Conservation (phyloP, 2,797 vertebrate genomes). For the Pelobates cultripes region DNA sequence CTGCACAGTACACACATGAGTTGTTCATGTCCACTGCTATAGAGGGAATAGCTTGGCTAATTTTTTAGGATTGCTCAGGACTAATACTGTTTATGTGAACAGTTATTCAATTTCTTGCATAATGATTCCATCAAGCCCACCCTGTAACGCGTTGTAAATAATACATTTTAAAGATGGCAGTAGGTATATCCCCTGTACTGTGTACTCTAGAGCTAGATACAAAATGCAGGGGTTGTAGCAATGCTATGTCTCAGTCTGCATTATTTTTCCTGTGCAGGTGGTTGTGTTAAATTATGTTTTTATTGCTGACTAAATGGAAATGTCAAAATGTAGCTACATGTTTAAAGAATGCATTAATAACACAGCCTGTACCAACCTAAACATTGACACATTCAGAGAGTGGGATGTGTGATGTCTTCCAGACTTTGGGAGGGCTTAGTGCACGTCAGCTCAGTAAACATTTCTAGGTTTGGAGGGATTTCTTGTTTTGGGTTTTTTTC, state of each 20-base stretch:
- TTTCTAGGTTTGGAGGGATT: no score
- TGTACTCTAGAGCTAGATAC: no score
- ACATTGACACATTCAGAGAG: background rate
- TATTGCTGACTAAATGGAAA: background rate
- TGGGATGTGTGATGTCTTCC: background rate
- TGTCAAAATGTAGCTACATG: background rate
- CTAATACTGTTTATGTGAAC: constrained; percentile 4
- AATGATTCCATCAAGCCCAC: no score
- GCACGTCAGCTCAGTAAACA: no score
- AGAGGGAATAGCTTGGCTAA: background rate
- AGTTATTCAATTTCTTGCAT: background rate
- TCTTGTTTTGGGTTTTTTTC: no score
- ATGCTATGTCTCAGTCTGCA: background rate
- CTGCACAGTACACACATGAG: no score
- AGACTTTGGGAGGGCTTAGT: no score
- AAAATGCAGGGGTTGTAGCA: background rate
- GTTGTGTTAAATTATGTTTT: background rate
- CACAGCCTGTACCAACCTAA: background rate
- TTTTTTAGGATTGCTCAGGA: background rate
- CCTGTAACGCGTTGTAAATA: no score
- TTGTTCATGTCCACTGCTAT: background rate
- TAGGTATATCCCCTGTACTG: no score
- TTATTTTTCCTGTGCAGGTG: background rate
- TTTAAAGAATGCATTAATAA: background rate
- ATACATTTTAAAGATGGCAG: background rate